phyloP scores from a whole-genome alignment of 2,797 vertebrate species.

The Rallus crepitans region DNA sequence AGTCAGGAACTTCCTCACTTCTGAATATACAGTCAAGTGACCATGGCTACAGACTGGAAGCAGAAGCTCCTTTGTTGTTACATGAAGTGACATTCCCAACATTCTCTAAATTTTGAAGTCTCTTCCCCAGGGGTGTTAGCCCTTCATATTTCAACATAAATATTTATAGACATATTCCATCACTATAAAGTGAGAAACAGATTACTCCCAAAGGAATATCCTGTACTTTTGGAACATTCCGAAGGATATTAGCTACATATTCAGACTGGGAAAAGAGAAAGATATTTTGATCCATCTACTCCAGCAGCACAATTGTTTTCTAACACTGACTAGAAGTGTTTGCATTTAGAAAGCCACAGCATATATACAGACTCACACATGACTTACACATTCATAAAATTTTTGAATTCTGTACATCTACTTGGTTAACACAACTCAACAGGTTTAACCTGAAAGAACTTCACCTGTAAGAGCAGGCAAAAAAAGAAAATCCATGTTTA shows the following conservation, averaged over 20 bases:
- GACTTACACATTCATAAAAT: neutral
- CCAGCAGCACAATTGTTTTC: neutral
- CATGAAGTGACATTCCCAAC: neutral
- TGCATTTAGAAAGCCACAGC: neutral
- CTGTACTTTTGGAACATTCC: neutral
- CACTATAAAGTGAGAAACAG: neutral
- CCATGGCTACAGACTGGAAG: neutral
- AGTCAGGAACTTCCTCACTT: neutral
- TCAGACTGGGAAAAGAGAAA: neutral
- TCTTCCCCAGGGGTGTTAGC: neutral
- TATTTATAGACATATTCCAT: neutral
- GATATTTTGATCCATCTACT: neutral
- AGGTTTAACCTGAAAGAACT: neutral
- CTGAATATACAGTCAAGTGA: neutral
- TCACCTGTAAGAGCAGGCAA: neutral
- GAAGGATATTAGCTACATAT: neutral
- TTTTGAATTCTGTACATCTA: neutral
- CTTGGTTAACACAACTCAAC: neutral
- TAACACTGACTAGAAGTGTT: neutral
- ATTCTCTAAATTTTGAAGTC: neutral
- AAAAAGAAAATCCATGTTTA: neutral
- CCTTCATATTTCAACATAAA: neutral
- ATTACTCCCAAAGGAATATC: neutral
- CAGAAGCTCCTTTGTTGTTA: neutral
- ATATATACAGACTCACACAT: neutral